phyloP scores from a whole-genome alignment of 1,140 invertebrate species.

The Zaprionus gabonicus region DNA sequence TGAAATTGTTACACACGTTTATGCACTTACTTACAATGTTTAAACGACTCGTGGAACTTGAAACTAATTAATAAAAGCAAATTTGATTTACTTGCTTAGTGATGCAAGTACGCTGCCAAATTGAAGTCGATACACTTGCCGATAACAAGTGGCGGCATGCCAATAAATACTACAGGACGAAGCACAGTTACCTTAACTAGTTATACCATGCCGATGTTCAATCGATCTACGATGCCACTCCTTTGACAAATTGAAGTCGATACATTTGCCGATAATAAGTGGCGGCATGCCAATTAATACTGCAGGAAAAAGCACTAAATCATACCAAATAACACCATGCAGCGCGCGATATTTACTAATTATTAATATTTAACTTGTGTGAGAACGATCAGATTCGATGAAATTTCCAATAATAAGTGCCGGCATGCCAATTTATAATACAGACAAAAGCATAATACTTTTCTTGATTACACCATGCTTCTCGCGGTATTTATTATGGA shows the following conservation, averaged over 20 bases:
- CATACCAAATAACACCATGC: neutral
- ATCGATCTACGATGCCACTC: neutral
- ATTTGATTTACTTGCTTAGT: neutral
- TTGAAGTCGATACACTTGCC: neutral
- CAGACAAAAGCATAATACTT: no score
- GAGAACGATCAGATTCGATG: neutral
- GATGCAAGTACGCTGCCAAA: neutral
- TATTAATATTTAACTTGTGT: no score
- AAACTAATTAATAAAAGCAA: neutral
- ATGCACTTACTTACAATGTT: neutral
- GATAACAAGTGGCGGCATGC: neutral
- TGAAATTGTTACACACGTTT: neutral
- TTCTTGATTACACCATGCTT: no score
- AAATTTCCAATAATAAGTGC: neutral
- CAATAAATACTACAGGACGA: neutral
- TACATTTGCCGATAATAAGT: neutral
- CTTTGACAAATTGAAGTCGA: neutral
- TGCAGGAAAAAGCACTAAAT: no score
- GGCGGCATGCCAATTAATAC: neutral
- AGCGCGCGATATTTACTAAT: neutral
- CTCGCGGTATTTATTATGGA: neutral
- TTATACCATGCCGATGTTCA: no score
- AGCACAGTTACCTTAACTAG: no score
- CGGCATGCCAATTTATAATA: neutral
- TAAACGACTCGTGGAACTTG: neutral